phyloP scores from a whole-genome alignment of 2,888 invertebrate genomes.

The Acanthosepion pharaonis region DNA sequence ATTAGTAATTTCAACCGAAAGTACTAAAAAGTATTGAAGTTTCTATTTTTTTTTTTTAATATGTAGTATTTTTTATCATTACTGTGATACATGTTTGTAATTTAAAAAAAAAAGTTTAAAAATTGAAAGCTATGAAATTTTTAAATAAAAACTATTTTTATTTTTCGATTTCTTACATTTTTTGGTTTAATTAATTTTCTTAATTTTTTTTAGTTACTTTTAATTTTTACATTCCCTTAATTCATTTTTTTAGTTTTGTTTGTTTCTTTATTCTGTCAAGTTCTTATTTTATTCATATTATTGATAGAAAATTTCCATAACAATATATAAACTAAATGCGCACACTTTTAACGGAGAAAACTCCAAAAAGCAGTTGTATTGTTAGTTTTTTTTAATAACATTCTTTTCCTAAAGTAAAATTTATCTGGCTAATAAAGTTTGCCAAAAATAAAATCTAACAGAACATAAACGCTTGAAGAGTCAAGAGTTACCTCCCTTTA shows the following conservation, averaged over 20 bases:
- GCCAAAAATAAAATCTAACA: background rate
- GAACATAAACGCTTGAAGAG: background rate
- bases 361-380: background rate
- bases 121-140: background rate
- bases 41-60: no score
- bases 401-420: background rate
- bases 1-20: no score
- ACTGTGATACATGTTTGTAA: background rate
- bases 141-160: background rate
- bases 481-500: background rate
- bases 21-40: no score
- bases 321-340: no score
- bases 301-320: no score
- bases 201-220: no score
- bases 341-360: background rate
- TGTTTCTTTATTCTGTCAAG: no score
- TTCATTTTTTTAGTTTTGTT: no score
- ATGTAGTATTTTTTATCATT: background rate
- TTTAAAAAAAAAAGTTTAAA: background rate
- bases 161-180: no score
- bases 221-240: no score
- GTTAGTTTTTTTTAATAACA: background rate
- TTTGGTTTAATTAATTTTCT: no score
- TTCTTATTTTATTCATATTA: no score
- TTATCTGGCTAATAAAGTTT: conserved; percentile 23